Evolutionary conservation across 2,888 invertebrate species (phyloP).

Genomic region (Panorpa germanica): DNA sequence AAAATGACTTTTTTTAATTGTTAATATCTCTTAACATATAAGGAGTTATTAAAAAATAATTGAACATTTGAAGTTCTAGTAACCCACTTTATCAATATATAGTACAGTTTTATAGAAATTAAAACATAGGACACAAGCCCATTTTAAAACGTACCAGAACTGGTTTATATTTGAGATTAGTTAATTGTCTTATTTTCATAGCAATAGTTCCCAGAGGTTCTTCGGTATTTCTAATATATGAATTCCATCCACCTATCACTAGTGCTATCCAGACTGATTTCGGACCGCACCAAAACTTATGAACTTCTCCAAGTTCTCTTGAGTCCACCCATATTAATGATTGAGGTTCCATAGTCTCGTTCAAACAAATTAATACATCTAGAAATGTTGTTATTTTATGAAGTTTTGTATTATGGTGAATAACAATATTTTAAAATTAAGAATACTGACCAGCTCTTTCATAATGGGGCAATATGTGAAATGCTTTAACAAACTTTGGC

Average conservation of each 20-base stretch:
- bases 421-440: slow-evolving; percentile 11
- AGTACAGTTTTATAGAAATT: too few relatives aligned
- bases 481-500: slow-evolving; percentile 25
- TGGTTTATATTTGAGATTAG: slow-evolving; percentile 35
- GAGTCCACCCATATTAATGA: slow-evolving; percentile 26
- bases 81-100: too few relatives aligned
- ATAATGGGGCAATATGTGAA: slow-evolving; percentile 50
- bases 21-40: too few relatives aligned
- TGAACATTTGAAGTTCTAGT: too few relatives aligned
- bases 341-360: slow-evolving; percentile 26
- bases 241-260: slow-evolving; percentile 40
- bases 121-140: too few relatives aligned
- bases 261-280: slow-evolving; percentile 32
- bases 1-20: too few relatives aligned
- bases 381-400: slow-evolving; percentile 16
- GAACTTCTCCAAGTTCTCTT: slow-evolving; percentile 13
- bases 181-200: slow-evolving; percentile 44
- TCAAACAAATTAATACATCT: slow-evolving; percentile 41
- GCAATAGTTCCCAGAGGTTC: slow-evolving; percentile 33
- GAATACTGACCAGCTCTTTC: slow-evolving; percentile 31
- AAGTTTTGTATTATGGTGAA: slow-evolving; percentile 20
- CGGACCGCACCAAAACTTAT: slow-evolving; percentile 18
- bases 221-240: slow-evolving; percentile 28
- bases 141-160: slow-evolving; percentile 35
- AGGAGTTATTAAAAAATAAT: too few relatives aligned